Evolutionary conservation across 2,797 vertebrate genomes (phyloP), one percentile per base, ranked within the genome.

Genomic region (Hippocampus kuda): DNA sequence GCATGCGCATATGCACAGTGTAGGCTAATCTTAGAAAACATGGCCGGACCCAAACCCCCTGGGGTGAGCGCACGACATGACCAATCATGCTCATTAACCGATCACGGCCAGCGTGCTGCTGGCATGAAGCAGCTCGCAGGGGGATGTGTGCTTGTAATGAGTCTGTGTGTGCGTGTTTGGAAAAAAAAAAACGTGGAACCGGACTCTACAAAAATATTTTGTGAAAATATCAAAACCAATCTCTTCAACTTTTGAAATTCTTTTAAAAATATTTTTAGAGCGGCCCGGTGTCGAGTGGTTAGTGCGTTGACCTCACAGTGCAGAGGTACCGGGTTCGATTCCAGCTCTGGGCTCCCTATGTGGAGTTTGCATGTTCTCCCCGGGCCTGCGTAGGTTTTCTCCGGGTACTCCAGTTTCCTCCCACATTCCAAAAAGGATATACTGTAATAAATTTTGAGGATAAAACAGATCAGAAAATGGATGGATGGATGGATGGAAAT

Each of bases 11-110:
- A 73, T 64, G 70, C 70, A 70, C 77, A 74, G 68, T 79, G 77
- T 67, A 46, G 77, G 76, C 83, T 87, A 86, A 89, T 87, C 82
- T 86, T 85, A 85, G 84, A 84, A 83, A 83, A 85, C 81, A 80
- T 72, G 75, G 70, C 75, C n/a, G 26, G 74, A 68, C 72, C 70
- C 64, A 70, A 74, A 75, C 72, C 81, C 82, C 83, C 12, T 42
- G 56, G 56, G 70, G 73, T 73, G 69, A 68, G 67, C 80, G 70
- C 68, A 71, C 79, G 77, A 74, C 85, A 77, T 82, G 75, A 78
- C 77, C 80, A 81, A 81, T 85, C 83, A 78, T 82, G 77, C 68
- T 73, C 79, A 75, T 81, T 77, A 68, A 68, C 82, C 80, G 72
- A 70, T 84, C 76, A 30, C 68, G 6, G 76, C 72, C 53, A 49